These are phyloP conservation scores for Neodiprion pinetum DNA, from an alignment of 1,140 invertebrate species.

Conservation along the genomic window DNA sequence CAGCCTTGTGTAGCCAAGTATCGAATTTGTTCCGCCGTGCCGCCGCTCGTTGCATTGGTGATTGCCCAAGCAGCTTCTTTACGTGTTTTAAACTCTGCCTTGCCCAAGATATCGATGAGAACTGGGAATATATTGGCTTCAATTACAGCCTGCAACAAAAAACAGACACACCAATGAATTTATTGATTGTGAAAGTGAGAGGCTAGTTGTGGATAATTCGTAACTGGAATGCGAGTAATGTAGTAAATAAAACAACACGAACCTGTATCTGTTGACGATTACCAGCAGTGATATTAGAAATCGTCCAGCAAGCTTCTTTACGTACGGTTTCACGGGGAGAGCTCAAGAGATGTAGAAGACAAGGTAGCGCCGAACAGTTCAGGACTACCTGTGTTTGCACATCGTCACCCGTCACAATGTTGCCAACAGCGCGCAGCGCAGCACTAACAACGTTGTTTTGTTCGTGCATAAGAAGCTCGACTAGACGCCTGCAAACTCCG, in stretches of 20 bases:
- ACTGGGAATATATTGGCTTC: constrained; percentile 95
- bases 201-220: neutral
- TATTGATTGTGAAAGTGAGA: constrained; percentile 1
- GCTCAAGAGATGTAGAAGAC: constrained; percentile 81
- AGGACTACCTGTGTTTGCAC: constrained; percentile 94
- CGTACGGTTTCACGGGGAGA: constrained; percentile 85
- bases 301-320: constrained; percentile 98
- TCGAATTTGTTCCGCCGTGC: constrained; percentile 90
- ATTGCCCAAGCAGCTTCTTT: constrained; percentile 99
- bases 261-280: constrained; percentile 93
- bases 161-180: constrained; percentile 27
- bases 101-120: constrained; percentile 88
- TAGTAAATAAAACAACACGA: constrained; percentile 21
- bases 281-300: constrained; percentile 97
- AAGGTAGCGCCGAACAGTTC: constrained; percentile 89
- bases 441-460: constrained; percentile 94
- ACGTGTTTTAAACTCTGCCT: constrained; percentile 95
- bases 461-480: constrained; percentile 92
- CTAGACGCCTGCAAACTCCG: constrained; percentile 91
- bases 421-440: constrained; percentile 93
- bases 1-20: constrained; percentile 76
- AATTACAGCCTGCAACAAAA: constrained; percentile 82
- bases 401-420: constrained; percentile 98
- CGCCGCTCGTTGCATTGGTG: constrained; percentile 96
- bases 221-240: neutral